Base-by-base conservation (phyloP, 2,113 vertebrate genomes). In the Empidonax traillii region DNA sequence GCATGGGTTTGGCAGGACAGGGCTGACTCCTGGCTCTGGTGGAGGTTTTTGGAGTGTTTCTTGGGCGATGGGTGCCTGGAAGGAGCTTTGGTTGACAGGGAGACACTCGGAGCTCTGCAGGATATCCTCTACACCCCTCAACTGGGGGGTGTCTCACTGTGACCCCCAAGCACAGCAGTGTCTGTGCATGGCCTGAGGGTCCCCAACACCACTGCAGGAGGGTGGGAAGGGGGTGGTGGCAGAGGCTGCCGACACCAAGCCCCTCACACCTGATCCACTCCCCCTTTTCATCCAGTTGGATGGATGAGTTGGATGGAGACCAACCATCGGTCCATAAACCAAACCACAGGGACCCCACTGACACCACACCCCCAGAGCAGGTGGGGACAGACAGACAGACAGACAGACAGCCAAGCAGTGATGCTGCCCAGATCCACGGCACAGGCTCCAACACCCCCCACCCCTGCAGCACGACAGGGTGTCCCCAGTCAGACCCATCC, bases 341-440 rank as follows among this genome's bases (percentile, higher is more conserved):
- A n/a, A 61, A 46, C 31, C 5, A 0, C 0, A 2, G 19, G n/a
- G 58, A 68, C 7, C 14, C 31, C 9, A 0, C 0, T 1, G 88
- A 13, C 4, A 16, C 61, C 66, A 27, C 5, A 0, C 6, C 3
- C 9, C 35, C 3, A 5, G 41, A 37, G 5, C 30, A 37, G 53
- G 55, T 2, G 14, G 41, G 27, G 10, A 33, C 80, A 67, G 75
- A 39, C 18, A 19, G 75, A 18, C 35, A 35, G 35, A 35, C 35
- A 35, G 35, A 35, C 35, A 35, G 35, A 35, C 27, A 43, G 12
- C 0, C 8, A 79, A 31, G 12, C 62, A 85, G 58, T 3, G 21
- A 41, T 15, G 41, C 19, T 2, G 4, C 43, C 47, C 24, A 11
- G 51, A 35, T 52, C 17, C 46, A 25, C 2, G 1, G 66, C 37